Percentiles rank a stretch among this genome's conserved stretches.
Evolutionary conservation across 2,888 invertebrate genomes (phyloP).

Genomic region (Catocala nupta): DNA sequence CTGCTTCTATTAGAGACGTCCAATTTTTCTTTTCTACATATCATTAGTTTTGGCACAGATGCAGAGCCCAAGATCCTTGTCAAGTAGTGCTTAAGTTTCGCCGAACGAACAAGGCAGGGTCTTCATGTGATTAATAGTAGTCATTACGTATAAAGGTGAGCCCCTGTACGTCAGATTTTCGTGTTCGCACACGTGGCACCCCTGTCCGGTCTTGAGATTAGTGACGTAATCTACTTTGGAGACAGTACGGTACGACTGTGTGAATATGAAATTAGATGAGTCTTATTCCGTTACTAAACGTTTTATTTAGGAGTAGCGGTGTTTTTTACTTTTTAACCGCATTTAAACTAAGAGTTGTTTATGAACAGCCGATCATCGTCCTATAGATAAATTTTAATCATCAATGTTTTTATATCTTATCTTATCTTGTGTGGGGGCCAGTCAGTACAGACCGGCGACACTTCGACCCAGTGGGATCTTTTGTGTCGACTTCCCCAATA

Average conservation of each 20-base stretch:
- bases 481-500: no score
- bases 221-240: constrained; percentile 37
- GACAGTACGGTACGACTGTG: constrained; percentile 4
- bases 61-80: constrained; percentile 65
- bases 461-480: no score
- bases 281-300: not conserved
- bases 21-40: constrained; percentile 52
- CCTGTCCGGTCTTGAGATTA: constrained; percentile 47
- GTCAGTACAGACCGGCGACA: no score
- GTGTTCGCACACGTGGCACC: constrained; percentile 60
- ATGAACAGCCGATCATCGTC: no score
- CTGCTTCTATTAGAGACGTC: no score
- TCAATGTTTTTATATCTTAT: no score
- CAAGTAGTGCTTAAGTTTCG: constrained; percentile 66
- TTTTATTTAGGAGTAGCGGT: not conserved
- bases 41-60: constrained; percentile 82
- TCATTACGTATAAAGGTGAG: constrained; percentile 73
- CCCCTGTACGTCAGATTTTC: constrained; percentile 72
- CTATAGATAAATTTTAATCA: no score
- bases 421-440: no score
- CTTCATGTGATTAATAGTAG: constrained; percentile 76
- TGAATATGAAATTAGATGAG: constrained; percentile 8
- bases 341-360: no score
- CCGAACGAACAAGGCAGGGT: constrained; percentile 43
- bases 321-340: no score